These are phyloP conservation scores for Myrmecobius fasciatus DNA, from an alignment of 2,113 vertebrate species.

Conservation along the genomic window DNA sequence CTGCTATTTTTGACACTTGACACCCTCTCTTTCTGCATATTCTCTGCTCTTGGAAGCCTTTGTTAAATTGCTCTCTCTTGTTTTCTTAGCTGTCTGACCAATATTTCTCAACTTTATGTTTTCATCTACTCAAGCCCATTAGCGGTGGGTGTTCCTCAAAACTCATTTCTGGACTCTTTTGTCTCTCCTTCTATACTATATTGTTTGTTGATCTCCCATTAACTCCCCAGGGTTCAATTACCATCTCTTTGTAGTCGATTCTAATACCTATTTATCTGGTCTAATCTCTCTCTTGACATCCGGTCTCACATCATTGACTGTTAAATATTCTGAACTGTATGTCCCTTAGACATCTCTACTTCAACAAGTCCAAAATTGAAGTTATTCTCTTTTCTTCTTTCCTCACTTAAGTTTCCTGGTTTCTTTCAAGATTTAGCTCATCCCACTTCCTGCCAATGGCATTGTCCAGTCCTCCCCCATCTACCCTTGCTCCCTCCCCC, in stretches of 20 bases:
- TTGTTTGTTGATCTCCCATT: neutral
- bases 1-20: neutral
- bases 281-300: neutral
- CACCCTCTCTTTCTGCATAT: neutral
- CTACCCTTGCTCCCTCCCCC: no score
- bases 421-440: neutral
- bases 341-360: neutral
- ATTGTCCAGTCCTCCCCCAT: neutral
- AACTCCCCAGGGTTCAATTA: neutral
- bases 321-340: neutral
- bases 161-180: neutral
- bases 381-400: neutral
- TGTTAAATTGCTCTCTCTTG: neutral
- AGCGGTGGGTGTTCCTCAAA: neutral
- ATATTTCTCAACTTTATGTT: neutral
- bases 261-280: neutral
- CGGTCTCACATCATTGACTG: neutral
- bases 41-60: neutral
- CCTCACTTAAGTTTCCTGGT: neutral
- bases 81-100: neutral
- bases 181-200: neutral
- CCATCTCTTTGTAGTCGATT: neutral
- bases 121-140: neutral
- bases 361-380: neutral
- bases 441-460: neutral